phyloP scores from a whole-genome alignment of 2,113 vertebrate species.

The Epinephelus cyanopodus region DNA sequence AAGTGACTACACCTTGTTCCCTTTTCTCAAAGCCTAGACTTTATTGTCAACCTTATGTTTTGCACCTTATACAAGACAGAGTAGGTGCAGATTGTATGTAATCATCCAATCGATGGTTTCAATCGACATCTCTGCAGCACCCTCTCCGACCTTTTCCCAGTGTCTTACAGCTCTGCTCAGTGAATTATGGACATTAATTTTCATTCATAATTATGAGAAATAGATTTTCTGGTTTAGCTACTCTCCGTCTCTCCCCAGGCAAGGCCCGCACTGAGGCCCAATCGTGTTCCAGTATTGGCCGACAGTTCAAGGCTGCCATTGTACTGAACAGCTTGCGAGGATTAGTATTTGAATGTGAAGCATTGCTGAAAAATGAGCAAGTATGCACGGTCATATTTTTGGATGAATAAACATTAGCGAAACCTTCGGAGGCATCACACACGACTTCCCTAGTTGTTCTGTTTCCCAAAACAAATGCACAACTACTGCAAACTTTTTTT shows the following conservation, averaged over 20 bases:
- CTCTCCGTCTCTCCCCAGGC: slow-evolving; percentile 41
- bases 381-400: slow-evolving; percentile 11
- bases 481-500: background rate
- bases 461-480: slow-evolving; percentile 1
- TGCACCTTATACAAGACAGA: slow-evolving; percentile 28
- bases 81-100: slow-evolving; percentile 34
- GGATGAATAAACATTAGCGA: slow-evolving; percentile 36
- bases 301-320: slow-evolving; percentile 49
- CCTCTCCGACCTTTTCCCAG: slow-evolving; percentile 43
- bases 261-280: slow-evolving; percentile 51
- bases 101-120: slow-evolving; percentile 57
- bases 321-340: slow-evolving; percentile 53
- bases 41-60: slow-evolving; percentile 34
- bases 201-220: slow-evolving; percentile 73
- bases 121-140: slow-evolving; percentile 46
- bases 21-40: slow-evolving; percentile 15
- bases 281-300: slow-evolving; percentile 48
- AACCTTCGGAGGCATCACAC: slow-evolving; percentile 11
- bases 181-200: slow-evolving; percentile 68
- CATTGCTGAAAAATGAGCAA: slow-evolving; percentile 33
- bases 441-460: background rate
- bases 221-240: slow-evolving; percentile 69
- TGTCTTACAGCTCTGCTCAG: slow-evolving; percentile 48
- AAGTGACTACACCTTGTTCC: slow-evolving; percentile 20
- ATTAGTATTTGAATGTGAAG: slow-evolving; percentile 60